Conservation (phyloP, 2,113 vertebrate species). For the Hemicordylus capensis region DNA sequence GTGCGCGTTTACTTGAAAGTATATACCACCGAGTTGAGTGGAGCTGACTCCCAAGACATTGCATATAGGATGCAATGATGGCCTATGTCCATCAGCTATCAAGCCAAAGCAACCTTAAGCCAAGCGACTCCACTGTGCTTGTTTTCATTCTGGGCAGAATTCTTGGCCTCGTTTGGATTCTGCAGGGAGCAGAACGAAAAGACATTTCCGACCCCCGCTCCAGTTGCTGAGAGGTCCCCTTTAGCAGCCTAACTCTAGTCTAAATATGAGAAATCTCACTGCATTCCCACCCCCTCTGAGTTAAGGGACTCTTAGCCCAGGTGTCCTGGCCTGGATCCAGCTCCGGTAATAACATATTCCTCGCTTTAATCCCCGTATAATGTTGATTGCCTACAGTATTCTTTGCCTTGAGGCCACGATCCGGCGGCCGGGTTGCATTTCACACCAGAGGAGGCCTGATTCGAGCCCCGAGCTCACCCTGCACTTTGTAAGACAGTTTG, state of each 20-base stretch:
- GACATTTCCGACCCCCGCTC: not conserved
- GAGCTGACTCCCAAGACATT: too few relatives aligned
- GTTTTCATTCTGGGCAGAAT: not conserved
- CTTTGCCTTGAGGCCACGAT: not conserved
- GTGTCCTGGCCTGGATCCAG: constrained; percentile 10
- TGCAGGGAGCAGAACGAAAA: not conserved
- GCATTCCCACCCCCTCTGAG: not conserved
- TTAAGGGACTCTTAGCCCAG: not conserved
- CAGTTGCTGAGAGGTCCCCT: not conserved
- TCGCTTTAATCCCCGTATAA: not conserved
- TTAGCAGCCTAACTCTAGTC: not conserved
- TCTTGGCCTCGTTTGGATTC: not conserved
- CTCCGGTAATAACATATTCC: not conserved
- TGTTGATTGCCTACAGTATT: not conserved
- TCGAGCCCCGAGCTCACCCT: not conserved
- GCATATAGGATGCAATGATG: not conserved
- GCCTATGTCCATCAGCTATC: not conserved
- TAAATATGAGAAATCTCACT: not conserved
- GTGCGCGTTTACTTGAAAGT: too few relatives aligned
- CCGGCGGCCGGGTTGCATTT: not conserved
- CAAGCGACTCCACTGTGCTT: not conserved
- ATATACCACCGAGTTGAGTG: too few relatives aligned
- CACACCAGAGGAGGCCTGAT: not conserved
- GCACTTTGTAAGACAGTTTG: constrained; percentile 2
- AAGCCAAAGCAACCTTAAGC: not conserved